Evolutionary conservation across 2,888 invertebrate genomes (phyloP).

Genomic region (Orthosia gracilis): DNA sequence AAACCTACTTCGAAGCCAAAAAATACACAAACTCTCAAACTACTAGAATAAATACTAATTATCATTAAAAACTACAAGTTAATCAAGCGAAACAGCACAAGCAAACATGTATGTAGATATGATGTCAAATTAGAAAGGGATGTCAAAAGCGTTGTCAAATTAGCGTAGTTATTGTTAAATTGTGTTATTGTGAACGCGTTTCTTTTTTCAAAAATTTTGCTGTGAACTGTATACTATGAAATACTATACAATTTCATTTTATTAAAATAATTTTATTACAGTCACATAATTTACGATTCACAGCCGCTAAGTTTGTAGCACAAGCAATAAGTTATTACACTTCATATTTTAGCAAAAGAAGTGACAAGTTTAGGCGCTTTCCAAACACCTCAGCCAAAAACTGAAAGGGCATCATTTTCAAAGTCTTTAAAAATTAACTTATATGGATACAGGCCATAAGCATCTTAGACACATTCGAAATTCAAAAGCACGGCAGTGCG

Average conservation of each 20-base stretch:
- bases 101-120: constrained; percentile 60
- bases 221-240: constrained; percentile 20
- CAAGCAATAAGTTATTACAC: constrained; percentile 24
- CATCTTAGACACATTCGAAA: constrained; percentile 7
- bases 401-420: background rate
- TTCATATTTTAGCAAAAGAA: constrained; percentile 1
- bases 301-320: constrained; percentile 51
- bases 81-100: constrained; percentile 73
- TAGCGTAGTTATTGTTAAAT: constrained; percentile 43
- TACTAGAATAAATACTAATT: constrained; percentile 52
- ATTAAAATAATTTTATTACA: background rate
- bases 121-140: constrained; percentile 28
- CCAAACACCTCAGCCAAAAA: background rate
- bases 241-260: background rate
- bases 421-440: background rate
- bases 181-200: constrained; percentile 42
- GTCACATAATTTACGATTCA: constrained; percentile 24
- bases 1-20: constrained; percentile 50
- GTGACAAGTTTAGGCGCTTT: background rate
- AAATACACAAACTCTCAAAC: constrained; percentile 57
- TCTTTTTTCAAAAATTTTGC: background rate
- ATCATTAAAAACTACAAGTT: constrained; percentile 58
- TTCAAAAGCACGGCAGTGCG: constrained; percentile 38
- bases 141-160: constrained; percentile 48
- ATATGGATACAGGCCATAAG: background rate